Percentiles rank a stretch among this genome's conserved stretches.
Conservation (phyloP, 2,888 invertebrate species). For the Lapara coniferarum region DNA sequence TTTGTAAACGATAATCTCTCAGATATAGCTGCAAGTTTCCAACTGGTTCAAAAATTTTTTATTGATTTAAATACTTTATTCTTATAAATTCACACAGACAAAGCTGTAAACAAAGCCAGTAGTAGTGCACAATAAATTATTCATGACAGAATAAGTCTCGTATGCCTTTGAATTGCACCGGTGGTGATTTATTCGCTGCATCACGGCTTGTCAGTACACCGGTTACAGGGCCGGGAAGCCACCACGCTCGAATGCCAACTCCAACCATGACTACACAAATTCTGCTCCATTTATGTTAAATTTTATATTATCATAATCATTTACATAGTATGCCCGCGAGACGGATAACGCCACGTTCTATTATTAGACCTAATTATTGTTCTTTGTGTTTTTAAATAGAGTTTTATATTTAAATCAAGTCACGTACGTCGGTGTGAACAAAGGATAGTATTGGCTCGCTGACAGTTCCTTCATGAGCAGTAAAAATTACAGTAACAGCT, state of each 20-base stretch:
- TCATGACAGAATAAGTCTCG: slow-evolving; percentile 25
- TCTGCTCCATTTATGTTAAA: slow-evolving; percentile 77
- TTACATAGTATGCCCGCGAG: slow-evolving; percentile 72
- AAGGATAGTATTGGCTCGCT: slow-evolving; percentile 61
- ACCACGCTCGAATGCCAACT: slow-evolving; percentile 59
- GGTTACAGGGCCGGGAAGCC: slow-evolving; percentile 60
- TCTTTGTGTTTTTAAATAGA: slow-evolving; percentile 74
- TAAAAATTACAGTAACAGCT: too few relatives aligned
- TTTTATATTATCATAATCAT: slow-evolving; percentile 78
- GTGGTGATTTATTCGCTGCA: slow-evolving; percentile 60
- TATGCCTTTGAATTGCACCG: slow-evolving; percentile 38
- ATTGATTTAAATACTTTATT: too few relatives aligned
- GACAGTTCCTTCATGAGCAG: slow-evolving; percentile 34
- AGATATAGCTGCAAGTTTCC: too few relatives aligned
- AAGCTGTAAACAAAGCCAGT: too few relatives aligned
- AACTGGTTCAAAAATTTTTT: too few relatives aligned
- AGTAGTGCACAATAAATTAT: too few relatives aligned
- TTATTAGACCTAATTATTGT: slow-evolving; percentile 79
- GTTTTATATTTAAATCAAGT: slow-evolving; percentile 70
- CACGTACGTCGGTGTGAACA: slow-evolving; percentile 60
- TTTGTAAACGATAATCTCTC: too few relatives aligned
- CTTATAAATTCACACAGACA: too few relatives aligned
- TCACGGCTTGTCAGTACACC: slow-evolving; percentile 63
- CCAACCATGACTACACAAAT: slow-evolving; percentile 73
- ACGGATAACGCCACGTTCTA: slow-evolving; percentile 67